Base-by-base conservation (phyloP, 2,888 invertebrate species). In the Melanostoma mellinum region DNA sequence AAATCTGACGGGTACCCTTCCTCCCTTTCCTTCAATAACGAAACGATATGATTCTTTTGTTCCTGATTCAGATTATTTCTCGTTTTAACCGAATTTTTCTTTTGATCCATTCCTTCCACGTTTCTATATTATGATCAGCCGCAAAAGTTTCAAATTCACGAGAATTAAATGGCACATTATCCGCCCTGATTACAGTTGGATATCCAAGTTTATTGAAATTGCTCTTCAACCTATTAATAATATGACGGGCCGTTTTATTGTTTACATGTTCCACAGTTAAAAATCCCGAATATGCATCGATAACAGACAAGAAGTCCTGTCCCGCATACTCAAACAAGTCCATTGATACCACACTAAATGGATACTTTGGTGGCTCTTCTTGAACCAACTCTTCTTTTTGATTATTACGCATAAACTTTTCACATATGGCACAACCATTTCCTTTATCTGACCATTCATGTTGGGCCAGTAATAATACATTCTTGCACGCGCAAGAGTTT, bases 381-480 rank as follows among this genome's bases (percentile, higher is more conserved):
- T 86, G 85, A 5, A 79, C 38, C 36, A 86, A 67, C 6, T 79
- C 76, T 58, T 87, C 84, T 44, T 84, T 86, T 40, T 74, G 76
- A 56, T 82, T 82, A 50, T 72, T 74, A n/a, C 81, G 65, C 52
- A 6, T 77, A 36, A 85, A 86, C 63, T 78, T 60, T 48, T 81
- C 77, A 82, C 86, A 86, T 3, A 77, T 20, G 5, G 4, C 68
- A 20, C 85, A n/a, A 86, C 63, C 4, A 63, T 36, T n/a, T 86
- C 56, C 53, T 87, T 87, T 42, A 90, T 87, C 38, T 89, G 87
- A 10, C 1, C n/a, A 74, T 86, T 85, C 63, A 88, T 87, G 4
- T 86, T 55, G 4, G 88, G 89, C 89, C 88, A 89, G 74, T 88
- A 89, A 69, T 87, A 88, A 3, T 87, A 46, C 42, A 85, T 85